These are phyloP conservation scores for Andrena trimmerana DNA, from an alignment of 2,888 invertebrate genomes.

Conservation along the genomic window DNA sequence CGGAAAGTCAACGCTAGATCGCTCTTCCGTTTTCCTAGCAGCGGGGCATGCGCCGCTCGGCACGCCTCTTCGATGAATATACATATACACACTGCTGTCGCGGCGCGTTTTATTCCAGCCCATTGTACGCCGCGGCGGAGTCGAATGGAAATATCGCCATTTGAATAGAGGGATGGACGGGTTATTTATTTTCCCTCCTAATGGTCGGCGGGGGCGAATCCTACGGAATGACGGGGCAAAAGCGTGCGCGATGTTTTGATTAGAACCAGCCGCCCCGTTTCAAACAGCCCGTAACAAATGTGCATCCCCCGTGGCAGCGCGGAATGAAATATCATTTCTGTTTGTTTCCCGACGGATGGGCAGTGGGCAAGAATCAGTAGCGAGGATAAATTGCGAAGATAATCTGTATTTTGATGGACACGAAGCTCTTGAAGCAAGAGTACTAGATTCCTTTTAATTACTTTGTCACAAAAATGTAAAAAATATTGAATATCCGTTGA, in stretches of 20 bases:
- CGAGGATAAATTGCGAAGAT: background rate
- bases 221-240: constrained; percentile 7
- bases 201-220: constrained; percentile 14
- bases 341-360: background rate
- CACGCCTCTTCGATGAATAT: constrained; percentile 60
- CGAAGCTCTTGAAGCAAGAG: too few relatives aligned
- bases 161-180: constrained; percentile 31
- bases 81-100: constrained; percentile 14
- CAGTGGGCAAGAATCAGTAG: background rate
- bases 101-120: constrained; percentile 28
- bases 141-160: constrained; percentile 43
- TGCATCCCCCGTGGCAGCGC: background rate
- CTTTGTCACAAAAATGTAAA: too few relatives aligned
- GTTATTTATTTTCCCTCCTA: constrained; percentile 43
- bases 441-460: too few relatives aligned
- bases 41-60: constrained; percentile 35
- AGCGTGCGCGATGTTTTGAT: constrained; percentile 28
- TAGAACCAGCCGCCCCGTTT: background rate
- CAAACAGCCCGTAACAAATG: background rate
- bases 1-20: constrained; percentile 68
- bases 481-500: background rate
- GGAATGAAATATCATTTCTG: background rate
- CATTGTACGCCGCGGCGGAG: constrained; percentile 10
- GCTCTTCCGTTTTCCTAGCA: constrained; percentile 43
- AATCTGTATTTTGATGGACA: too few relatives aligned